Percentiles rank a stretch among this genome's conserved stretches.
Conservation (phyloP, 1,140 invertebrate species). For the Metaphire vulgaris region DNA sequence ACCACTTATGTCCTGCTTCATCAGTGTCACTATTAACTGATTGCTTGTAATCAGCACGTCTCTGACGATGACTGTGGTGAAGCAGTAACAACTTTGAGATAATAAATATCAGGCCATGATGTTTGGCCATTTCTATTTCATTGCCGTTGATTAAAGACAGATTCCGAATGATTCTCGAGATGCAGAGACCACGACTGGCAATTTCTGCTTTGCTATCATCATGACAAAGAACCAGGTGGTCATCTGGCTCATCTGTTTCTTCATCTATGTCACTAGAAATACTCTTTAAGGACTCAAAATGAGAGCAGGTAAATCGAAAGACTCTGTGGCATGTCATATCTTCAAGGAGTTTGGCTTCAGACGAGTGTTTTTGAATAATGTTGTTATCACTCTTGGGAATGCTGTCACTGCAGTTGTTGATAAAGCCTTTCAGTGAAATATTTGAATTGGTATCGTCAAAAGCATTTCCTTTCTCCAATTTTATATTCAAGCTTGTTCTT, state of each 20-base stretch:
- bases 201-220: neutral
- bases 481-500: too few relatives aligned
- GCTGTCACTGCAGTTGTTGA: too few relatives aligned
- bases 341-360: too few relatives aligned
- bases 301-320: neutral
- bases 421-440: too few relatives aligned
- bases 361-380: too few relatives aligned
- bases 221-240: neutral
- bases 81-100: neutral
- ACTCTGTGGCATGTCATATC: too few relatives aligned
- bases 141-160: slow-evolving; percentile 1
- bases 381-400: too few relatives aligned
- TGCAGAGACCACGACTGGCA: slow-evolving; percentile 4
- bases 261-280: neutral
- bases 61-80: neutral
- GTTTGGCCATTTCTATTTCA: slow-evolving; percentile 13
- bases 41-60: neutral
- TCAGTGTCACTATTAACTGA: neutral
- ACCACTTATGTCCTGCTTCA: neutral
- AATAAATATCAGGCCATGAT: neutral
- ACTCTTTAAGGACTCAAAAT: neutral
- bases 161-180: slow-evolving; percentile 11
- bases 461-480: too few relatives aligned
- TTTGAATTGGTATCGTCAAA: too few relatives aligned
- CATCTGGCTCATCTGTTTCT: slow-evolving; percentile 10